phyloP scores from a whole-genome alignment of 2,797 vertebrate genomes.

The Anomalospiza imberbis region DNA sequence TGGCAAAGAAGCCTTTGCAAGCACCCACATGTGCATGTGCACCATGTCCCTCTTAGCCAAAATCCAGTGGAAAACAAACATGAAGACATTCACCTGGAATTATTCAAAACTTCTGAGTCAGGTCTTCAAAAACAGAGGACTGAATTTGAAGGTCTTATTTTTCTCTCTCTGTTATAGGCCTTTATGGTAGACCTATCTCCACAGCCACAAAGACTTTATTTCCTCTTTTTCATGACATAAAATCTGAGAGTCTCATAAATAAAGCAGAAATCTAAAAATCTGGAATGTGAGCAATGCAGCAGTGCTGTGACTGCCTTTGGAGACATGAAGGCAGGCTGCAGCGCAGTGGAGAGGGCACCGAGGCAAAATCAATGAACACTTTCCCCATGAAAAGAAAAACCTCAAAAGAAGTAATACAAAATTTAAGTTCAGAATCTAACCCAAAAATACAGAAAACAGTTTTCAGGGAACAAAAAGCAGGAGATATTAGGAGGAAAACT shows the following conservation, averaged over 20 bases:
- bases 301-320: background rate
- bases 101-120: background rate
- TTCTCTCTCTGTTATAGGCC: background rate
- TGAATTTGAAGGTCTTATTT: background rate
- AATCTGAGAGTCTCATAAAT: background rate
- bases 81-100: background rate
- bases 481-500: background rate
- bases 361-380: background rate
- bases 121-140: background rate
- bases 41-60: background rate
- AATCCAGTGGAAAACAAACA: background rate
- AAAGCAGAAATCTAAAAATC: background rate
- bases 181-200: background rate
- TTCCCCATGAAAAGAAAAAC: background rate
- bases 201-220: background rate
- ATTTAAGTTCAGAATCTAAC: background rate
- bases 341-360: background rate
- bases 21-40: rapidly evolving
- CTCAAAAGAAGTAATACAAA: background rate
- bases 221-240: background rate
- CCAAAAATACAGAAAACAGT: background rate
- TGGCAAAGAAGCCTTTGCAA: background rate
- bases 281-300: background rate
- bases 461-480: background rate
- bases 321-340: background rate